phyloP scores from a whole-genome alignment of 2,113 vertebrate species.

The Nettapus auritus region DNA sequence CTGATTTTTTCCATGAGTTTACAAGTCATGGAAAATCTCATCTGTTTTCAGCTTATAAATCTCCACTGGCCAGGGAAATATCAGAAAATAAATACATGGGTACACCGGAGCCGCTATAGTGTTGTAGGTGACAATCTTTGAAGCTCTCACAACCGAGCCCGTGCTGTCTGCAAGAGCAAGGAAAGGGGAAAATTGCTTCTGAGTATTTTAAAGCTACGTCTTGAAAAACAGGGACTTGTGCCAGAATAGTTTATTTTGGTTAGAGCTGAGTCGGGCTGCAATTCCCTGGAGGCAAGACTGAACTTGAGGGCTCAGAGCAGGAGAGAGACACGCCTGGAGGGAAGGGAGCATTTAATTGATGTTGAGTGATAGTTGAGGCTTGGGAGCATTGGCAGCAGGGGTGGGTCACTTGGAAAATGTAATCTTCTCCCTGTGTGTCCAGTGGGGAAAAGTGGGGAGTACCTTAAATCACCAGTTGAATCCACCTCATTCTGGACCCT shows the following conservation, averaged over 20 bases:
- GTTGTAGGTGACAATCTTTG: conserved; percentile 44
- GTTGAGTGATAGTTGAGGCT: background rate
- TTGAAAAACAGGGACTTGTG: conserved; percentile 29
- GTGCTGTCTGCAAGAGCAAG: background rate
- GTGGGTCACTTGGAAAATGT: background rate
- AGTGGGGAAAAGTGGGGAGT: background rate
- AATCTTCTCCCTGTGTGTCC: background rate
- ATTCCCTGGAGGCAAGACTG: background rate
- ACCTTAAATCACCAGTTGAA: background rate
- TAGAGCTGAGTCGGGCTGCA: conserved; percentile 13
- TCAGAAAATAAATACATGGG: background rate
- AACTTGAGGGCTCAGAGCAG: conserved; percentile 4
- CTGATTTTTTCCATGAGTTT: conserved; percentile 48
- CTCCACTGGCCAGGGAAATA: background rate
- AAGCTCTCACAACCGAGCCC: background rate
- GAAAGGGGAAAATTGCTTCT: background rate
- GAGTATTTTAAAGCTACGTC: background rate
- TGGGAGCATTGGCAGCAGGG: background rate
- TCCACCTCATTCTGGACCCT: background rate
- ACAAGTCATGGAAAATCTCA: conserved; percentile 54
- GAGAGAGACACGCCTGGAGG: background rate
- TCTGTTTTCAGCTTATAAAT: conserved; percentile 54
- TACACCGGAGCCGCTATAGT: background rate
- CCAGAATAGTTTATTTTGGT: conserved; percentile 66
- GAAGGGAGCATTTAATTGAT: background rate